phyloP scores from a whole-genome alignment of 2,888 invertebrate genomes.

The Zygaena filipendulae region DNA sequence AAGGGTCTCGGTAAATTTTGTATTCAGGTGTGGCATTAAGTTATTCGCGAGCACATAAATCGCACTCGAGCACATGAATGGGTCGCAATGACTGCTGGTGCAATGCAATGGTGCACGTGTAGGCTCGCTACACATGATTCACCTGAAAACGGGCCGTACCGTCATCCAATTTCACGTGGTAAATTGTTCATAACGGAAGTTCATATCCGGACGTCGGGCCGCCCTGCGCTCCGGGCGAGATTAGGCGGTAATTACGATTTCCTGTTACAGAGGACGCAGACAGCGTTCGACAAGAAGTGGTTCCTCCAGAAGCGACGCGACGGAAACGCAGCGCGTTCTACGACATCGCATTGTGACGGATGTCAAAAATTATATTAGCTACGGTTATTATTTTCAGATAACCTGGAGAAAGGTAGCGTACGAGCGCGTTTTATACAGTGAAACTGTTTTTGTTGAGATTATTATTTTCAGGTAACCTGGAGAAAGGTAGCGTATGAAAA shows the following conservation, averaged over 20 bases:
- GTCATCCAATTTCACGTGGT: conserved; percentile 73
- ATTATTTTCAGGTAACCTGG: too few relatives aligned
- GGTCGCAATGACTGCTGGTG: conserved; percentile 26
- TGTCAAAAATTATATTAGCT: conserved; percentile 40
- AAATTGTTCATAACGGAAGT: conserved; percentile 90
- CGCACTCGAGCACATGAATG: conserved; percentile 42
- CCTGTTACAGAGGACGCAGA: conserved; percentile 60
- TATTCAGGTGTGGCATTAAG: conserved; percentile 36
- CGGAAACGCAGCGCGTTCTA: conserved; percentile 31
- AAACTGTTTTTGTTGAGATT: too few relatives aligned
- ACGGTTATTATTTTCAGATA: too few relatives aligned
- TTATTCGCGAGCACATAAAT: conserved; percentile 33
- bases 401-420: too few relatives aligned
- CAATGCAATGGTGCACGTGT: conserved; percentile 28
- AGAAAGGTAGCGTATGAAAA: too few relatives aligned
- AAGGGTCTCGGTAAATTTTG: conserved; percentile 8
- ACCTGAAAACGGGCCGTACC: conserved; percentile 51
- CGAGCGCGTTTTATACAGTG: too few relatives aligned
- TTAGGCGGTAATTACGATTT: conserved; percentile 71
- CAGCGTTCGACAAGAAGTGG: conserved; percentile 40
- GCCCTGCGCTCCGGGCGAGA: conserved; percentile 63
- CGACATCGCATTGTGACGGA: conserved; percentile 28
- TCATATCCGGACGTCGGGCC: conserved; percentile 80
- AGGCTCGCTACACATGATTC: conserved; percentile 35
- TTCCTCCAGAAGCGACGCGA: conserved; percentile 26